These are phyloP conservation scores for Margaritifera margaritifera DNA, from an alignment of 2,888 invertebrate species.

Conservation along the genomic window DNA sequence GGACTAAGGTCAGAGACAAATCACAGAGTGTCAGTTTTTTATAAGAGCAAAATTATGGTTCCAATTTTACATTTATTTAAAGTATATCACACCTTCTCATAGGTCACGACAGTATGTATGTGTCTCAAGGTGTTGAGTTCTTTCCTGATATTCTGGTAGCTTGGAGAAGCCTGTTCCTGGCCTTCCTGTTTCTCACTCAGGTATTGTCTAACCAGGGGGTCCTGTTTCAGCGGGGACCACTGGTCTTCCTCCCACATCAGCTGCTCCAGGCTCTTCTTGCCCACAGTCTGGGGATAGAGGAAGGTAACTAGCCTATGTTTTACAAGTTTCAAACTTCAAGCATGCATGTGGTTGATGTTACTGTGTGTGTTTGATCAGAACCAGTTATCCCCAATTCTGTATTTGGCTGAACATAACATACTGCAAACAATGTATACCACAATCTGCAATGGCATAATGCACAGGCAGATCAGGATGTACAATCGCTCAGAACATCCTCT, in stretches of 20 bases:
- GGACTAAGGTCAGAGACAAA: too few species aligned
- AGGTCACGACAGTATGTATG: constrained; percentile 23
- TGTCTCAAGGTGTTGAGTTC: constrained; percentile 39
- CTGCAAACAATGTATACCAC: too few species aligned
- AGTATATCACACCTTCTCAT: constrained; percentile 14
- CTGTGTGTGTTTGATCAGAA: too few species aligned
- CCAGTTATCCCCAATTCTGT: too few species aligned
- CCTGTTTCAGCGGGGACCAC: constrained; percentile 24
- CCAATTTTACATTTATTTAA: not conserved
- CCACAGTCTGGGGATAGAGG: constrained; percentile 25
- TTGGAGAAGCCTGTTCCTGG: constrained; percentile 16
- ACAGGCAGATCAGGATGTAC: too few species aligned
- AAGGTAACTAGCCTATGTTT: not conserved
- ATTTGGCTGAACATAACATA: too few species aligned
- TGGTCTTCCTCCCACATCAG: constrained; percentile 43
- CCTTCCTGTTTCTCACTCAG: constrained; percentile 22
- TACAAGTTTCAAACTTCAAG: too few species aligned
- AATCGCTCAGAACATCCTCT: too few species aligned
- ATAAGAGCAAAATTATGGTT: too few species aligned
- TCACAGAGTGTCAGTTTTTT: too few species aligned
- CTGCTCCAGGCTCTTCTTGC: constrained; percentile 42
- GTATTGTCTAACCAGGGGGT: constrained; percentile 26
- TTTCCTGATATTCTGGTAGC: constrained; percentile 25
- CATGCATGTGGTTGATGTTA: too few species aligned
- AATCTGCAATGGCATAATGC: too few species aligned